These are phyloP conservation scores for Dasypolia templi DNA, from an alignment of 2,888 invertebrate genomes.

Conservation along the genomic window DNA sequence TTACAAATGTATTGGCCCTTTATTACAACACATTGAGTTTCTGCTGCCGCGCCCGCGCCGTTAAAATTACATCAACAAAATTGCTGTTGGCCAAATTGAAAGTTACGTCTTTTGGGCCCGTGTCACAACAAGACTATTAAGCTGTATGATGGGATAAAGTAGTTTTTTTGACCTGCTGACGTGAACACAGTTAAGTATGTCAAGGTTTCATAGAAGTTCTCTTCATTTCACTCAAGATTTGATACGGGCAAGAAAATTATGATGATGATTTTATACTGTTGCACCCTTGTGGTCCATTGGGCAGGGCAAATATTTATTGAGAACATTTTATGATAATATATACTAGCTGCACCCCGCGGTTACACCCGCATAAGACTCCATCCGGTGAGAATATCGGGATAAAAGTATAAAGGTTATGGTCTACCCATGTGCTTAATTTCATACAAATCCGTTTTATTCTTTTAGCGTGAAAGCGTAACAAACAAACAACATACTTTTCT, in stretches of 20 bases:
- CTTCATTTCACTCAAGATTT: not conserved
- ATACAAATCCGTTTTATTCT: too few relatives aligned
- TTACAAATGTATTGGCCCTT: conserved; percentile 60
- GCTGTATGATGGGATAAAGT: not conserved
- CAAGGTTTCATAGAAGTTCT: not conserved
- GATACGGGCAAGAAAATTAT: not conserved
- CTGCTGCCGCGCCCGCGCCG: conserved; percentile 43
- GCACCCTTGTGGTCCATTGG: not conserved
- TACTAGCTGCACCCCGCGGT: too few relatives aligned
- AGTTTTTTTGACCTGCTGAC: conserved; percentile 1
- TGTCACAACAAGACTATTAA: conserved; percentile 55
- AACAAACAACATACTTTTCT: too few relatives aligned
- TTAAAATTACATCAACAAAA: conserved; percentile 68
- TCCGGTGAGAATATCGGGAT: too few relatives aligned
- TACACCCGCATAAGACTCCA: too few relatives aligned
- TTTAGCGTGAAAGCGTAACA: too few relatives aligned
- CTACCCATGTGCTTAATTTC: too few relatives aligned
- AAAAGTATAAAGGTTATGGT: too few relatives aligned
- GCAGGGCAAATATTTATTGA: not conserved
- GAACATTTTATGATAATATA: not conserved
- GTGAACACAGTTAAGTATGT: not conserved
- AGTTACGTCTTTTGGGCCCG: conserved; percentile 47
- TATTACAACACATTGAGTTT: conserved; percentile 60
- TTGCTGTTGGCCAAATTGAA: conserved; percentile 63
- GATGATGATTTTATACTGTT: not conserved